Percentiles rank a stretch among this genome's conserved stretches.
Conservation (phyloP, 2,797 vertebrate species). For the Taeniopygia guttata region DNA sequence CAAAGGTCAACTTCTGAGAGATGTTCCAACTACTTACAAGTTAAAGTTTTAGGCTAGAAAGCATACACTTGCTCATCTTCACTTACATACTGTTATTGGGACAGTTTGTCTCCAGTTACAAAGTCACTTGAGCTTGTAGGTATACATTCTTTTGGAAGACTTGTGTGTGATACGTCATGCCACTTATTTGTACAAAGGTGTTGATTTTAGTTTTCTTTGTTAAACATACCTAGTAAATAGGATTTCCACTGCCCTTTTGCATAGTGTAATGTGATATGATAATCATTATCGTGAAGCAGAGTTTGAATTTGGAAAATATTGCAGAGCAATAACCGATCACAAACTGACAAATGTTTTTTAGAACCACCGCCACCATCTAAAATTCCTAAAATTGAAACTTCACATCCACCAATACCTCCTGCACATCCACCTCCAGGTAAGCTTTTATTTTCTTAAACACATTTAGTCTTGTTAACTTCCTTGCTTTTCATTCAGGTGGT, state of each 20-base stretch:
- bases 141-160: not conserved
- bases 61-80: not conserved
- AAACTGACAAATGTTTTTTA: constrained; percentile 64
- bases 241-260: not conserved
- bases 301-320: not conserved
- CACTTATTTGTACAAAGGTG: not conserved
- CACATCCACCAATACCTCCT: constrained; percentile 89
- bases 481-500: not conserved
- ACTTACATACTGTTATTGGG: not conserved
- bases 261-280: not conserved
- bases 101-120: not conserved
- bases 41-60: not conserved
- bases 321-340: not conserved
- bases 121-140: not conserved
- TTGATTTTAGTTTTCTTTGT: not conserved
- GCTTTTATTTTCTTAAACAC: not conserved
- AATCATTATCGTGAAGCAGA: not conserved
- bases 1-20: not conserved
- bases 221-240: not conserved
- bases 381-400: constrained; percentile 90
- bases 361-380: constrained; percentile 91
- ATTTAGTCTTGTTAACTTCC: not conserved
- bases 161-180: not conserved
- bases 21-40: not conserved
- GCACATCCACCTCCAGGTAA: constrained; percentile 90